Conservation (phyloP, 2,113 vertebrate genomes). For the Chloroceryle aenea region DNA sequence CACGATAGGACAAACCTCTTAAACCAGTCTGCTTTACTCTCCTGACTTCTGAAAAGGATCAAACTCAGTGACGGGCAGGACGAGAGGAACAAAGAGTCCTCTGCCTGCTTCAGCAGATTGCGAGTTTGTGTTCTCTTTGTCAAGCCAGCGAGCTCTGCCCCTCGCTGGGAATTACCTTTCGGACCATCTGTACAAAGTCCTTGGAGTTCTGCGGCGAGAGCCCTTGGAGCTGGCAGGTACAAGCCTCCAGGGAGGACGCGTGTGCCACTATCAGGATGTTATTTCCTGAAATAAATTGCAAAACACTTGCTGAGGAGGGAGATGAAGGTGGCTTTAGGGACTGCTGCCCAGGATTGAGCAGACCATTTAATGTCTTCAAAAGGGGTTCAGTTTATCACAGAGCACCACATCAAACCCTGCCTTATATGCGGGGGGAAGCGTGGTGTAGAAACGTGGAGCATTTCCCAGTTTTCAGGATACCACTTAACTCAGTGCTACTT, state of each 20-base stretch:
- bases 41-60: background rate
- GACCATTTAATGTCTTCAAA: background rate
- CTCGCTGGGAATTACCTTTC: slow-evolving; percentile 84
- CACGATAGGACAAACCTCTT: background rate
- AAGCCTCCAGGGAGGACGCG: slow-evolving; percentile 96
- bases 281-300: slow-evolving; percentile 79
- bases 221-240: slow-evolving; percentile 96
- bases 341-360: background rate
- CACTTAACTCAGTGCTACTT: background rate
- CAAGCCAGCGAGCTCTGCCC: background rate
- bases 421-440: background rate
- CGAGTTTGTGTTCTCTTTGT: background rate
- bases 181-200: slow-evolving; percentile 98
- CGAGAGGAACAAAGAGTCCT: background rate
- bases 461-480: background rate
- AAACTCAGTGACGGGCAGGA: background rate
- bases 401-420: fast-evolving
- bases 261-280: slow-evolving; percentile 97
- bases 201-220: slow-evolving; percentile 94
- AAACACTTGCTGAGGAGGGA: background rate
- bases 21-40: background rate
- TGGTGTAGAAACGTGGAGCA: background rate
- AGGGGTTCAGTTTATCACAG: fast-evolving
- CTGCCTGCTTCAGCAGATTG: background rate
- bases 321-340: background rate